These are phyloP conservation scores for Gymnoscelis rufifasciata DNA, from an alignment of 2,888 invertebrate genomes.

Conservation along the genomic window DNA sequence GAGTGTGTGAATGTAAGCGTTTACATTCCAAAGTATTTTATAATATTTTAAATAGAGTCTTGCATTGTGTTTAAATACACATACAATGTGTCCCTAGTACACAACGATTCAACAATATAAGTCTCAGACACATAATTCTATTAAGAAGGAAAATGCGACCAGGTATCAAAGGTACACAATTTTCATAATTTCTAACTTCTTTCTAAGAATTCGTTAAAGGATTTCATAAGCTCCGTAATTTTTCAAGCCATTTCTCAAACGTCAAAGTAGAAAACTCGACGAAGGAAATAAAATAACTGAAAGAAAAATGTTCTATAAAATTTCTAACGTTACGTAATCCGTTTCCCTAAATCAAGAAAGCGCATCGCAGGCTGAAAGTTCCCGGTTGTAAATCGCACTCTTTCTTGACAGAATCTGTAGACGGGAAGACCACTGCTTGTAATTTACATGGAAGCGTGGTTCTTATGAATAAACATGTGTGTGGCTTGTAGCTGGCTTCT, in stretches of 20 bases:
- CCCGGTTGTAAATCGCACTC: slow-evolving; percentile 40
- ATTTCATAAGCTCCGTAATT: slow-evolving; percentile 5
- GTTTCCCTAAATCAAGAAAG: slow-evolving; percentile 26
- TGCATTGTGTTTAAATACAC: too few species aligned
- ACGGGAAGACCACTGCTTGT: background rate
- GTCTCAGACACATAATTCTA: too few species aligned
- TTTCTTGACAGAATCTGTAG: slow-evolving; percentile 30
- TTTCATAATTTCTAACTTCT: background rate
- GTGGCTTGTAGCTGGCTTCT: too few species aligned
- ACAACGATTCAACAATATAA: too few species aligned
- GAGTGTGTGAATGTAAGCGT: too few species aligned
- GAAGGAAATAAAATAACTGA: slow-evolving; percentile 11
- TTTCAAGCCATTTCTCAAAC: slow-evolving; percentile 9
- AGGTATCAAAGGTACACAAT: too few species aligned
- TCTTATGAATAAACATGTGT: too few species aligned
- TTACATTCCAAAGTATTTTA: too few species aligned
- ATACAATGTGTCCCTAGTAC: too few species aligned
- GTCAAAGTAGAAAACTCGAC: slow-evolving; percentile 12
- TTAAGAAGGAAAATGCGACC: too few species aligned
- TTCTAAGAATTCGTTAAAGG: slow-evolving; percentile 1
- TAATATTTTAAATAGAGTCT: too few species aligned
- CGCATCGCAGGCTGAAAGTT: slow-evolving; percentile 37
- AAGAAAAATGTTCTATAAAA: slow-evolving; percentile 17
- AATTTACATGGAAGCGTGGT: too few species aligned
- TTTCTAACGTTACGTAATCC: slow-evolving; percentile 16